These are phyloP conservation scores for Amphimallon solstitiale DNA, from an alignment of 2,888 invertebrate genomes.

Conservation along the genomic window DNA sequence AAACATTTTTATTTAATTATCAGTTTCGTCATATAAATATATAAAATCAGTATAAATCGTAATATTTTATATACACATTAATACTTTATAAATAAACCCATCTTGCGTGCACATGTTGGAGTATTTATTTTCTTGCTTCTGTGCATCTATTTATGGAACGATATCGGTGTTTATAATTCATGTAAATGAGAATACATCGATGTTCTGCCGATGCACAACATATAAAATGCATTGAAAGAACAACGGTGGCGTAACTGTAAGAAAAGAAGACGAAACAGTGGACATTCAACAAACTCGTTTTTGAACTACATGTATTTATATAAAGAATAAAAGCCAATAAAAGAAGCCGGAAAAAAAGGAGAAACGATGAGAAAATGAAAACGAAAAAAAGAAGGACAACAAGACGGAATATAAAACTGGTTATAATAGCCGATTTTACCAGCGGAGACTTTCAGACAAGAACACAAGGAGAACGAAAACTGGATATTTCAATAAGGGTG, in stretches of 20 bases:
- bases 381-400: constrained; percentile 44
- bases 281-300: constrained; percentile 48
- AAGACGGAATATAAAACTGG: constrained; percentile 48
- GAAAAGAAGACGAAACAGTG: constrained; percentile 24
- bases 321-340: constrained; percentile 41
- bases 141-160: no score
- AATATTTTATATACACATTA: no score
- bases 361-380: constrained; percentile 38
- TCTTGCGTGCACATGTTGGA: no score
- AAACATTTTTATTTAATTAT: no score
- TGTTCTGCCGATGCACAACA: no score
- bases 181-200: no score
- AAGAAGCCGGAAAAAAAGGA: constrained; percentile 20
- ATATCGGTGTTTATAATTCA: no score
- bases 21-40: no score
- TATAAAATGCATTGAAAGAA: constrained; percentile 11
- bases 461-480: constrained; percentile 34
- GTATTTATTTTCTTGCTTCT: no score
- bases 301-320: constrained; percentile 48
- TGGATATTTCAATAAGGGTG: constrained; percentile 37
- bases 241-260: background rate
- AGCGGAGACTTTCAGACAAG: constrained; percentile 22
- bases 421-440: constrained; percentile 51
- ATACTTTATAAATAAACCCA: no score
- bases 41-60: no score